Evolutionary conservation across 2,888 invertebrate genomes (phyloP).

Genomic region (Galerucella nymphaeae): DNA sequence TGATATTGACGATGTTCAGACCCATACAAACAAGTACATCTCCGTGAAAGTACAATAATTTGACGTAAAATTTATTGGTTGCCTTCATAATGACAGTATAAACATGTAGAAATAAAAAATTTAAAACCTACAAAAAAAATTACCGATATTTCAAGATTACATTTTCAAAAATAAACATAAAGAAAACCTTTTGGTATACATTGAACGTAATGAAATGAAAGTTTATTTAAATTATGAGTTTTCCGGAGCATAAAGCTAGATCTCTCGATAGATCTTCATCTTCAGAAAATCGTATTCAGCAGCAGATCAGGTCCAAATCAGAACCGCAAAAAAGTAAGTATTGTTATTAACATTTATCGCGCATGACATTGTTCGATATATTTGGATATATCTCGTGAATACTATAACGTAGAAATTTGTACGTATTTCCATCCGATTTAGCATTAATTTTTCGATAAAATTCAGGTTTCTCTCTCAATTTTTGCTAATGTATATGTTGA

Average conservation of each 20-base stretch:
- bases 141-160: neutral
- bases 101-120: neutral
- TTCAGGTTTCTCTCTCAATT: too few relatives aligned
- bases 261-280: constrained; percentile 7
- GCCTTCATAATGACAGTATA: neutral
- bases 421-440: too few relatives aligned
- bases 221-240: neutral
- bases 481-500: too few relatives aligned
- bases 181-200: neutral
- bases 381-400: too few relatives aligned
- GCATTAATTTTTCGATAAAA: too few relatives aligned
- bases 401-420: too few relatives aligned
- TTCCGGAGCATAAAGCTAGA: constrained; percentile 2
- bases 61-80: neutral
- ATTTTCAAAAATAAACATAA: neutral
- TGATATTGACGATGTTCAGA: too few relatives aligned
- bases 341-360: too few relatives aligned
- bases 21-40: too few relatives aligned
- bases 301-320: neutral
- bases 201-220: neutral
- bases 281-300: neutral
- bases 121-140: neutral
- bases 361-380: too few relatives aligned
- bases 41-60: neutral
- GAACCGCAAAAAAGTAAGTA: constrained; percentile 12